phyloP scores from a whole-genome alignment of 2,888 invertebrate species.

The Dryomyza anilis region DNA sequence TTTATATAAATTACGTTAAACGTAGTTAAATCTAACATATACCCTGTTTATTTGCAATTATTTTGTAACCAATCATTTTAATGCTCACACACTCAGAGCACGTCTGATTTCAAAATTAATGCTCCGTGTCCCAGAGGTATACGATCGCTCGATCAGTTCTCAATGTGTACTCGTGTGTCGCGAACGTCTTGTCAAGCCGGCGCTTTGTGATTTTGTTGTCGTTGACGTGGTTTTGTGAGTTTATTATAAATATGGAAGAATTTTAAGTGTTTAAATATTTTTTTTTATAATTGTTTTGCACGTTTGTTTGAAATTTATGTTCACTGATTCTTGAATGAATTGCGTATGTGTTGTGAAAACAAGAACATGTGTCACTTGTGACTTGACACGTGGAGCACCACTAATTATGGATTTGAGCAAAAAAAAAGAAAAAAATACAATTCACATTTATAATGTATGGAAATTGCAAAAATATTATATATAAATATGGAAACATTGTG shows the following conservation, averaged over 20 bases:
- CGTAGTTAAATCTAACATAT: too few species aligned
- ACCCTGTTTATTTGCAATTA: too few species aligned
- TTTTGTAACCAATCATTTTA: too few species aligned
- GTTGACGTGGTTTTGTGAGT: constrained; percentile 23
- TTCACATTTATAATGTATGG: too few species aligned
- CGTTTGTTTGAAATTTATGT: not conserved
- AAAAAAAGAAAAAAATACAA: too few species aligned
- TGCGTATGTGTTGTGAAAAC: not conserved
- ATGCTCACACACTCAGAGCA: not conserved
- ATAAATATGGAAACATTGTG: too few species aligned
- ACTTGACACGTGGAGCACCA: not conserved
- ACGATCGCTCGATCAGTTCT: constrained; percentile 14
- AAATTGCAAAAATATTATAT: too few species aligned
- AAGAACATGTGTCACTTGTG: not conserved
- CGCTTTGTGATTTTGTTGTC: constrained; percentile 11
- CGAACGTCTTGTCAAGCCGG: constrained; percentile 4
- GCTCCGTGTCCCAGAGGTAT: not conserved
- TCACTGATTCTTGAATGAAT: not conserved
- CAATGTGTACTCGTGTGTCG: not conserved
- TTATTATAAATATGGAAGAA: not conserved
- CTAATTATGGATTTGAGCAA: too few species aligned
- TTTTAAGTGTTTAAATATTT: not conserved
- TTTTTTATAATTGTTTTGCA: not conserved
- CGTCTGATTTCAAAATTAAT: not conserved
- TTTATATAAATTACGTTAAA: too few species aligned